Evolutionary conservation across 2,888 invertebrate genomes (phyloP), one percentile per base, ranked within the genome.

Genomic region (Coelopa pilipes): DNA sequence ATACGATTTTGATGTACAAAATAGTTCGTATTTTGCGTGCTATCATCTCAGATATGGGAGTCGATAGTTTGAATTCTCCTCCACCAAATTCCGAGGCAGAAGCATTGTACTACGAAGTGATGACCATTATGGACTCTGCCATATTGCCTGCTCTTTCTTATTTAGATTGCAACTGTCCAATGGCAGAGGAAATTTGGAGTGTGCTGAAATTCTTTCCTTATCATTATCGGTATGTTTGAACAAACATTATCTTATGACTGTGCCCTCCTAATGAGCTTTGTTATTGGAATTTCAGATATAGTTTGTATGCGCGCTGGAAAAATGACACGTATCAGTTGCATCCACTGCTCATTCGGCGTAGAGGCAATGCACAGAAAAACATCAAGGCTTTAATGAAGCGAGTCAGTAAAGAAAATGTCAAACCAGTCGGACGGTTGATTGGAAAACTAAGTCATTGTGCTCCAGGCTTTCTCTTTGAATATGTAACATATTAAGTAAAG

Each of bases 381-480:
- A 95, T 98, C 66, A 97, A 97, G 85, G 96, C 96, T 79, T 94
- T 98, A 53, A 97, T 99, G 96, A 98, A 99, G 89, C 92, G 95
- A 77, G 96, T 97, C 53, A 97, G 97, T 81, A 99, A 99, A 86
- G 99, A 99, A 87, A 99, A 98, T 83, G 96, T 98, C 9, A 99
- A 99, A 87, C 96, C 96, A 1, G 95, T 97, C 76, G 99, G 99
- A 0, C 90, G 99, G 75, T 93, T 95, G 66, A 94, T 99, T 78
- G 99, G 99, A 15, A 99, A 99, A 89, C 89, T 99, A 49, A 96
- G 97, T 45, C 99, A 99, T 86, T 96, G 96, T 68, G 96, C 97
- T 60, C 99, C 99, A 0, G 95, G 96, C 11, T 94, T 97, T 82
- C 90, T 99, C 9, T 98, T 99, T 85, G 98, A 99, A 88, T 98